Evolutionary conservation across 2,113 vertebrate genomes (phyloP), one percentile per base, ranked within the genome.

Genomic region (Melanerpes formicivorus): DNA sequence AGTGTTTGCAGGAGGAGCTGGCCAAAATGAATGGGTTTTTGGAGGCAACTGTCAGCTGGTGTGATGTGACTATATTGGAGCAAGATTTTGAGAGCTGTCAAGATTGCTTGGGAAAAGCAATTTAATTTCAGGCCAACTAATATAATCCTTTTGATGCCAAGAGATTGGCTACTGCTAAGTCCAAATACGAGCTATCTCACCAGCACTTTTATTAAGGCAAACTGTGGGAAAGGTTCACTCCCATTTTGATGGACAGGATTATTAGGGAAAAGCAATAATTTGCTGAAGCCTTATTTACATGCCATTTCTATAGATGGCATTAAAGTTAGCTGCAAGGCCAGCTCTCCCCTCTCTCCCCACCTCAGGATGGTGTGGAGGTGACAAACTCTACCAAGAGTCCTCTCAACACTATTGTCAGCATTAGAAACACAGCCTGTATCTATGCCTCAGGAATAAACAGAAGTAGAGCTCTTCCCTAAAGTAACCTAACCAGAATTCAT

Each of bases 101-200:
- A 90, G 96, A 95, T 93, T 93, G 91, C 92, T 90, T 94, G 90
- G 93, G 95, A 93, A 96, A 96, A 90, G 95, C 82, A 94, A 96
- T 96, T 92, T 92, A 88, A 96, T 95, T 96, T 94, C 78, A 82
- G 96, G 93, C 93, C 95, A 95, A 88, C 95, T 96, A 95, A 96
- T 96, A 94, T 93, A 95, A 96, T 94, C 90, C 81, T 86, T 88
- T 87, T 92, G 95, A 95, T 92, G 93, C 93, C 93, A 94, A 84
- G 93, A 95, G 96, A 96, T 96, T 96, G 95, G 90, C 96, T 93
- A 50, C 73, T 44, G 63, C 82, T 88, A 88, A 94, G 62, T 90
- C 93, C 96, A 90, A 93, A 91, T 80, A 65, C 44, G 87, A 80
- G 74, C 48, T 80, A 93, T 87, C 92, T 94, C 92, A 83, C 90